Evolutionary conservation across 2,113 vertebrate genomes (phyloP).

Genomic region (Tapirus terrestris): DNA sequence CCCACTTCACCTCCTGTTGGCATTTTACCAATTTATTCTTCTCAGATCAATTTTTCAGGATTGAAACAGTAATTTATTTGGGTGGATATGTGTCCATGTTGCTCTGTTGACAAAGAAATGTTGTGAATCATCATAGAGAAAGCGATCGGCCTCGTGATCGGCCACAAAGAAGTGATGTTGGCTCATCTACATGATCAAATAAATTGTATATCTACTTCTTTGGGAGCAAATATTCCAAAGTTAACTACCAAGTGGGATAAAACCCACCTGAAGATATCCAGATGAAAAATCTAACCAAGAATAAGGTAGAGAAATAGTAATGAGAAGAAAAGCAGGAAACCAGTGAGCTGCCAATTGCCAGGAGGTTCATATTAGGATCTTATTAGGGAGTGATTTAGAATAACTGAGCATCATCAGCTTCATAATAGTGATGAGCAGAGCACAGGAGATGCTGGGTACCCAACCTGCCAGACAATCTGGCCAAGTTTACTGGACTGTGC

Average conservation of each 20-base stretch:
- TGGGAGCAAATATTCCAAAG: not conserved
- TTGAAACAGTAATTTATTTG: slow-evolving; percentile 47
- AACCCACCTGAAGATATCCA: not conserved
- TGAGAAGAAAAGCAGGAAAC: not conserved
- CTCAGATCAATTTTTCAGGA: not conserved
- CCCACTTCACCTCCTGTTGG: not conserved
- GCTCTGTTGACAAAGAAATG: not conserved
- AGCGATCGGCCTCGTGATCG: not conserved
- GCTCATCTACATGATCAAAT: slow-evolving; percentile 1
- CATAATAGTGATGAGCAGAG: not conserved
- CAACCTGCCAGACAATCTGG: slow-evolving; percentile 26
- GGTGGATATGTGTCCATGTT: not conserved
- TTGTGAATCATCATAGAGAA: not conserved
- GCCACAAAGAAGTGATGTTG: not conserved
- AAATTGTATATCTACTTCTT: not conserved
- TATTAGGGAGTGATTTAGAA: slow-evolving; percentile 55
- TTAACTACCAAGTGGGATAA: not conserved
- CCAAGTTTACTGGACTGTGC: not conserved
- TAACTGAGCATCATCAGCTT: slow-evolving; percentile 35
- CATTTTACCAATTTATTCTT: slow-evolving; percentile 28
- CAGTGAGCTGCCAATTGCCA: not conserved
- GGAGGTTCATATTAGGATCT: not conserved
- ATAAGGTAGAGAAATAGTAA: not conserved
- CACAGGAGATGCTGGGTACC: not conserved
- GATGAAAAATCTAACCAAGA: slow-evolving; percentile 24